Percentiles rank a stretch among this genome's conserved stretches.
phyloP scores from a whole-genome alignment of 2,113 vertebrate genomes.

The Arvicanthis niloticus region DNA sequence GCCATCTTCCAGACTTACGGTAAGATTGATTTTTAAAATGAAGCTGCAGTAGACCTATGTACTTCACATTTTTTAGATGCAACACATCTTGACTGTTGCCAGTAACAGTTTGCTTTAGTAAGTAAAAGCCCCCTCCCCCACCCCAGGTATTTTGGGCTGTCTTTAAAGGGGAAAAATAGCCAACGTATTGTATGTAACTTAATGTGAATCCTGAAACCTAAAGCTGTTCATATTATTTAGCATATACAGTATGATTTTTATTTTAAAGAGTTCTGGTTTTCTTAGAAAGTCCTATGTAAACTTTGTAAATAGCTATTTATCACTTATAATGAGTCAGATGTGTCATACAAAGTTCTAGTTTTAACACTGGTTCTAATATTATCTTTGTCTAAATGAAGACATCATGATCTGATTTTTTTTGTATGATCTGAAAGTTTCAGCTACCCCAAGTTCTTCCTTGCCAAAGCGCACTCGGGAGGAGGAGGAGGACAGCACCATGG shows the following conservation, averaged over 20 bases:
- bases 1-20: conserved; percentile 85
- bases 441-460: conserved; percentile 93
- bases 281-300: not conserved
- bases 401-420: not conserved
- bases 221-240: not conserved
- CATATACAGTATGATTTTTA: not conserved
- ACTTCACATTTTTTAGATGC: not conserved
- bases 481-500: conserved; percentile 92
- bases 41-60: not conserved
- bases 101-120: not conserved
- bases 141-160: not conserved
- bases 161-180: not conserved
- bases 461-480: conserved; percentile 96
- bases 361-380: not conserved
- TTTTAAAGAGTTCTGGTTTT: not conserved
- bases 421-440: conserved; percentile 90
- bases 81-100: not conserved
- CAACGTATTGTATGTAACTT: not conserved
- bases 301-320: not conserved
- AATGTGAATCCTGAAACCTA: not conserved
- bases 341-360: not conserved
- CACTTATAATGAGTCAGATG: not conserved
- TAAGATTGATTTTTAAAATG: conserved; percentile 79
- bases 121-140: not conserved
- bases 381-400: conserved; percentile 1